These are phyloP conservation scores for Drosophila ironensis DNA, from an alignment of 1,140 invertebrate genomes.

Conservation along the genomic window DNA sequence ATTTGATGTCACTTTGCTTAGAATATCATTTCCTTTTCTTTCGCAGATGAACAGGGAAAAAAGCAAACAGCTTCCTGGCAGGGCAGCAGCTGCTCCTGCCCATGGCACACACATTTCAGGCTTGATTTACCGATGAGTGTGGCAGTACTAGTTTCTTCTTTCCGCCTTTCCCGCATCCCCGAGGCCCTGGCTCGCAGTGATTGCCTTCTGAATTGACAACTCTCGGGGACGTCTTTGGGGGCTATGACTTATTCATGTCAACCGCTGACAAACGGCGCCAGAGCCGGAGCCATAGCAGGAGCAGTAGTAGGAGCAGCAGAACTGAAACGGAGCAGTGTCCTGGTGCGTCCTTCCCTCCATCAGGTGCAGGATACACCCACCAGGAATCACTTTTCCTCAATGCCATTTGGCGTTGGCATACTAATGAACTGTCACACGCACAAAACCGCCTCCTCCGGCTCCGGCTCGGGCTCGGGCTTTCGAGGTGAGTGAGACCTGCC, in stretches of 20 bases:
- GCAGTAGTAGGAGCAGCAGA: conserved; percentile 34
- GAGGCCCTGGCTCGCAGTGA: not conserved
- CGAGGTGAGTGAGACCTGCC: conserved; percentile 12
- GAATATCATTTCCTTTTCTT: too few species aligned
- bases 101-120: conserved; percentile 14
- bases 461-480: conserved; percentile 8
- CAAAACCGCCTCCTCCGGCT: conserved; percentile 25
- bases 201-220: conserved; percentile 37
- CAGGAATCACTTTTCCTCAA: conserved; percentile 60
- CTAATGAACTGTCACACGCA: conserved; percentile 75
- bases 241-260: conserved; percentile 77
- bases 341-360: conserved; percentile 25
- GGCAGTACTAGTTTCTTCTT: too few species aligned
- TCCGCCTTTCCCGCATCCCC: not conserved
- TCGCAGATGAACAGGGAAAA: too few species aligned
- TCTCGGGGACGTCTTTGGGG: conserved; percentile 28
- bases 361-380: not conserved
- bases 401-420: conserved; percentile 68
- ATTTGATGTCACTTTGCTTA: too few species aligned
- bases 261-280: conserved; percentile 68
- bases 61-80: too few species aligned
- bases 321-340: conserved; percentile 4
- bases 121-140: conserved; percentile 26
- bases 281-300: too few species aligned
- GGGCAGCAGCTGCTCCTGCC: too few species aligned